A percentile compares a stretch with the other conserved stretches of the same genome.
Conservation (phyloP, 2,113 vertebrate species). For the Vidua macroura region DNA sequence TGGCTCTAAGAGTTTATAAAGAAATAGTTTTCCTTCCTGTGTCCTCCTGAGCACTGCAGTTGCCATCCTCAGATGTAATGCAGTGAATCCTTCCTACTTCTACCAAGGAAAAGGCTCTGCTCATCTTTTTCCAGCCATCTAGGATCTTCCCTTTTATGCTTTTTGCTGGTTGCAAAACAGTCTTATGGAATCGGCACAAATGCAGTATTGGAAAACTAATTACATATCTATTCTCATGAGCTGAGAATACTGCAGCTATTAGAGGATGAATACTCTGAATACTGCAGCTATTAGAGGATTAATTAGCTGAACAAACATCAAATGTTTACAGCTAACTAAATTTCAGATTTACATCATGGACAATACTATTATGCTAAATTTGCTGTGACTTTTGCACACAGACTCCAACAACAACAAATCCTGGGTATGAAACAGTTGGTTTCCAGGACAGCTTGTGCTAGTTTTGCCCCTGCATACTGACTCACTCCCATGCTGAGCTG, state of each 20-base stretch:
- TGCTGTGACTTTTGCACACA: background rate
- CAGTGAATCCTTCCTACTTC: background rate
- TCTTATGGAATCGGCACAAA: background rate
- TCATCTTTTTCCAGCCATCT: background rate
- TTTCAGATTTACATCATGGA: background rate
- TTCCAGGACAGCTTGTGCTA: background rate
- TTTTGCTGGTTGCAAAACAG: background rate
- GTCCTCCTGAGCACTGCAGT: background rate
- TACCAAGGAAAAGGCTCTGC: background rate
- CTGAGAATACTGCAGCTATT: background rate
- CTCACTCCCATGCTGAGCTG: background rate
- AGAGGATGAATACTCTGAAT: background rate
- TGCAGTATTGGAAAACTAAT: background rate
- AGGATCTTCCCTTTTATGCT: background rate
- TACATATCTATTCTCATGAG: background rate
- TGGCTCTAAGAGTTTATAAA: background rate
- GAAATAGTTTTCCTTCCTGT: background rate
- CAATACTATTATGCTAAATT: background rate
- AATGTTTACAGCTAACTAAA: slow-evolving; percentile 10
- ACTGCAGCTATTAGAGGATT: slow-evolving; percentile 12
- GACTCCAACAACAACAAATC: background rate
- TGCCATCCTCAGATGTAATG: background rate
- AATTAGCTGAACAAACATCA: slow-evolving; percentile 12
- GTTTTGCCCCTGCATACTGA: background rate
- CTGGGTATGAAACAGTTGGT: background rate